Conservation (phyloP, 2,113 vertebrate genomes). For the Copsychus sechellarum region DNA sequence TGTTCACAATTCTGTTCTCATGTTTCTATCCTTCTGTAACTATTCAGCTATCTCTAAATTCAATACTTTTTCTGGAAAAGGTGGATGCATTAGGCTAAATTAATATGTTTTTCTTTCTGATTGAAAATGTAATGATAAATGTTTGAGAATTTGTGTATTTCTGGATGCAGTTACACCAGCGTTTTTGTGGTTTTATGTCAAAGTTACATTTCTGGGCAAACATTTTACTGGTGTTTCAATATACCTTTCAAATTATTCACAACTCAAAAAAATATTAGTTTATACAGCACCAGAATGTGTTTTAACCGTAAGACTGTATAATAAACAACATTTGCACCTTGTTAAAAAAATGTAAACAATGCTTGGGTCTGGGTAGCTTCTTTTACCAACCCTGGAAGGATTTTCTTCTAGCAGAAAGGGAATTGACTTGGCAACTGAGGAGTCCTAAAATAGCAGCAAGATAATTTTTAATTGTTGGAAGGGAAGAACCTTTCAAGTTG, state of each 20-base stretch:
- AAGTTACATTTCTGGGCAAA: not conserved
- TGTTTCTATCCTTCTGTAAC: not conserved
- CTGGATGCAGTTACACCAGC: not conserved
- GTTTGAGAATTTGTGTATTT: not conserved
- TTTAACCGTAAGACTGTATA: not conserved
- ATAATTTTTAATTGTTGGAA: not conserved
- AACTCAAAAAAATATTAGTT: not conserved
- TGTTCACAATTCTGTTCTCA: not conserved
- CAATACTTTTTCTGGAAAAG: not conserved
- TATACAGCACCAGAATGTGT: not conserved
- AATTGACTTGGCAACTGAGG: not conserved
- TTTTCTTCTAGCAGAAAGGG: not conserved
- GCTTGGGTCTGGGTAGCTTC: not conserved
- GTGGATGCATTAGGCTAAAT: not conserved
- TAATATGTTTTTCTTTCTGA: not conserved
- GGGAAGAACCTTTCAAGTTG: not conserved
- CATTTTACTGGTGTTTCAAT: not conserved
- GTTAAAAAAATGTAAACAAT: not conserved
- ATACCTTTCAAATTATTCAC: not conserved
- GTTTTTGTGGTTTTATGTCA: not conserved
- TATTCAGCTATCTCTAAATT: not conserved
- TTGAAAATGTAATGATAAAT: not conserved
- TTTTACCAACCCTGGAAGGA: not conserved
- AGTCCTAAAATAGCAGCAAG: not conserved
- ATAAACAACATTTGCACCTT: not conserved